Evolutionary conservation across 2,113 vertebrate genomes (phyloP).

Genomic region (Phyllostomus hastatus): DNA sequence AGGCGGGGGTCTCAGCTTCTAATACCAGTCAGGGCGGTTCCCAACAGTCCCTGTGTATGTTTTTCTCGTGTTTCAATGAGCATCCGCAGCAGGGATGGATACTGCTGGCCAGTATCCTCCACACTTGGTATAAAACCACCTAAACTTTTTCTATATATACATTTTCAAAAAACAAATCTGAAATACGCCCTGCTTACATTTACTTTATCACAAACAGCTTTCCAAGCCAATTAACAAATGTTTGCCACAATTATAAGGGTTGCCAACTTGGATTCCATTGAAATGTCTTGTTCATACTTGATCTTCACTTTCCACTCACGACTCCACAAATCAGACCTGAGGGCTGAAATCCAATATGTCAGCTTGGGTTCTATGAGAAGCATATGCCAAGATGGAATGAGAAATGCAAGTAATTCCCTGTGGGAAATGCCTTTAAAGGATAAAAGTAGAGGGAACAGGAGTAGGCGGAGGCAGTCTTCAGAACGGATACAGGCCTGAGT

Average conservation of each 20-base stretch:
- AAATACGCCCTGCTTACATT: neutral
- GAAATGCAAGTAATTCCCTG: neutral
- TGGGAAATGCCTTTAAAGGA: neutral
- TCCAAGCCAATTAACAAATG: neutral
- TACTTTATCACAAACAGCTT: neutral
- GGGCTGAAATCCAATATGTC: neutral
- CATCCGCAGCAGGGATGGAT: too few relatives aligned
- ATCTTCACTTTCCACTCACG: neutral
- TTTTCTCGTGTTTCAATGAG: too few relatives aligned
- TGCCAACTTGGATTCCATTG: neutral
- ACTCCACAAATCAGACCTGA: neutral
- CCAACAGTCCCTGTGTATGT: too few relatives aligned
- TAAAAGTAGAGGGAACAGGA: neutral
- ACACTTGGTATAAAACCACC: neutral
- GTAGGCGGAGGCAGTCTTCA: neutral
- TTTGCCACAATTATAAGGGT: neutral
- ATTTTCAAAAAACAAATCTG: neutral
- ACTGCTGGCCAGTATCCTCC: too few relatives aligned
- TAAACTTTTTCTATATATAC: neutral
- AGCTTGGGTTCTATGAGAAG: neutral
- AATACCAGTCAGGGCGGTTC: too few relatives aligned
- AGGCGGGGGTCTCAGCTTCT: too few relatives aligned
- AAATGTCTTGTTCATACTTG: neutral
- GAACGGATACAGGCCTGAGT: neutral
- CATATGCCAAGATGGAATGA: neutral